Evolutionary conservation across 2,113 vertebrate species (phyloP).

Genomic region (Pheucticus melanocephalus): DNA sequence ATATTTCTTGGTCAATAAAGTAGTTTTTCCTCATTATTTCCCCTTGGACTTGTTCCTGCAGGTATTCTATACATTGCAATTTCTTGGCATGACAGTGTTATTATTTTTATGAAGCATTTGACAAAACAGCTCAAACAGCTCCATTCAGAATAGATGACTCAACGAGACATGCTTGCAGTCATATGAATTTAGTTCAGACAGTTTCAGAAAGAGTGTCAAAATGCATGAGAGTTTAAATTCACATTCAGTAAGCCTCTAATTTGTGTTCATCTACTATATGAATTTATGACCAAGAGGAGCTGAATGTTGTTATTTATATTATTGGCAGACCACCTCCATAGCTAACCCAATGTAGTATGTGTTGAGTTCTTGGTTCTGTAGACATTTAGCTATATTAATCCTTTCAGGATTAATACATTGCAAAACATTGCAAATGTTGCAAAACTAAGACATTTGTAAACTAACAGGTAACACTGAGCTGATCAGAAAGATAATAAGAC

Average conservation of each 20-base stretch:
- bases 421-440: neutral
- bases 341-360: neutral
- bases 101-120: neutral
- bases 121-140: neutral
- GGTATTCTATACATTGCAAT: neutral
- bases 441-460: neutral
- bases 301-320: neutral
- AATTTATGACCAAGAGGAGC: neutral
- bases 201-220: neutral
- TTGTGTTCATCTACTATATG: neutral
- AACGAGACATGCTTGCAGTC: neutral
- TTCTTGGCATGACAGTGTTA: neutral
- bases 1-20: neutral
- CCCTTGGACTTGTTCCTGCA: neutral
- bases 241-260: neutral
- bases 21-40: neutral
- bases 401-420: neutral
- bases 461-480: neutral
- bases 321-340: neutral
- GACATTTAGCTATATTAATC: neutral
- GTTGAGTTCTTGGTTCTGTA: neutral
- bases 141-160: neutral
- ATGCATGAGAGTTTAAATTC: neutral
- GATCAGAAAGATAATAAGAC: neutral
- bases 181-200: neutral